Base-by-base conservation (phyloP, 2,888 invertebrate genomes). In the Amphipyra tragopoginis region DNA sequence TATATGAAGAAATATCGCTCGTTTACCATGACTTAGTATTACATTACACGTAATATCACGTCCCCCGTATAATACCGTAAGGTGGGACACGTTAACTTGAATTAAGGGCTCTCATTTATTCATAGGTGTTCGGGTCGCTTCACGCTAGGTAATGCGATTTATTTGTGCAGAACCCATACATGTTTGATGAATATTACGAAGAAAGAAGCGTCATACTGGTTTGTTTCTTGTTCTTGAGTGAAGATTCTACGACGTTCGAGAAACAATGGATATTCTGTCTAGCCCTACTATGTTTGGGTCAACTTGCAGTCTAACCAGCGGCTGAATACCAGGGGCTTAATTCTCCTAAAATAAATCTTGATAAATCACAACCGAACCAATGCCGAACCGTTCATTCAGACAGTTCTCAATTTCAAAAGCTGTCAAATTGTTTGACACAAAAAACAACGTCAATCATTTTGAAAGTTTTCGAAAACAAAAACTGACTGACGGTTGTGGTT, bases 101-200 rank as follows among this genome's bases (percentile, higher is more conserved):
- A 83, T 86, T 84, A 82, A 81, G 80, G 81, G 74, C 38, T 50
- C 73, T 89, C 80, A 86, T 84, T 89, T 88, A 89, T 90, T 89
- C 88, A 85, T 82, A 81, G 78, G 75, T 74, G 61, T 73, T 63
- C 68, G 79, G 80, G 81, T 76, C 77, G 77, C 75, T 82, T 78
- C 81, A 71, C 82, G 79, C 80, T 75, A 62, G 70, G 82, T 80
- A 88, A 90, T 86, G 83, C 86, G 88, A 90, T 90, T 90, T 91
- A 89, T 90, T 87, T 87, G 86, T 84, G 80, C 84, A 83, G 76
- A 79, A 77, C 75, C 77, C 79, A 81, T 90, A 82, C 85, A 90
- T 90, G 75, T 87, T 88, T 87, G 81, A 90, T 90, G 83, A 77
- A 79, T 77, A 77, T 82, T 79, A 79, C 81, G 62, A 38, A 47